Evolutionary conservation across 2,888 invertebrate species (phyloP).

Genomic region (Acronicta psi): DNA sequence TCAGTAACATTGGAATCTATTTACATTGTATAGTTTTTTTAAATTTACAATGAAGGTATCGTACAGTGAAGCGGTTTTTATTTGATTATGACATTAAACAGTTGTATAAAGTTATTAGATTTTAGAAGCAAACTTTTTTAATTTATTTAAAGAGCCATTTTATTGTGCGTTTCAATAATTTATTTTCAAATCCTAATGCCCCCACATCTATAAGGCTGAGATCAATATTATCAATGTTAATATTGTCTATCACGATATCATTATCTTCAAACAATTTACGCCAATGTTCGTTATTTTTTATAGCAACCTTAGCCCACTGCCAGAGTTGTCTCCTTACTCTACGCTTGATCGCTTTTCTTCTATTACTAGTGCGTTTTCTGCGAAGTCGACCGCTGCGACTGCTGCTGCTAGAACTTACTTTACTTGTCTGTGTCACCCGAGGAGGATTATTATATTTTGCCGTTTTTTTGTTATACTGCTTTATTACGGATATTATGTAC

Average conservation of each 20-base stretch:
- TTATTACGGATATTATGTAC: conserved; percentile 29
- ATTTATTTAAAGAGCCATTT: conserved; percentile 61
- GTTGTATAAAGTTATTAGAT: not conserved
- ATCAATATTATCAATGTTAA: conserved; percentile 61
- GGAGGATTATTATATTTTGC: conserved; percentile 11
- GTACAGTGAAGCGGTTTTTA: not conserved
- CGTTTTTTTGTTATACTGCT: conserved; percentile 24
- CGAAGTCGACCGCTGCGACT: not conserved
- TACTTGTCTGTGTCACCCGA: conserved; percentile 19
- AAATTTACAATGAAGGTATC: not conserved
- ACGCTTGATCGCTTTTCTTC: conserved; percentile 48
- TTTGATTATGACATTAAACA: not conserved
- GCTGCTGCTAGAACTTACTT: conserved; percentile 4
- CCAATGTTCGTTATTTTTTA: conserved; percentile 56
- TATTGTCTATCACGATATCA: conserved; percentile 58
- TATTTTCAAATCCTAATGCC: conserved; percentile 61
- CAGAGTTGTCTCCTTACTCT: conserved; percentile 58
- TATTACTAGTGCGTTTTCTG: conserved; percentile 9
- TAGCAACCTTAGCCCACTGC: conserved; percentile 56
- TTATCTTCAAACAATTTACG: conserved; percentile 54
- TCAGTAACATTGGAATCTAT: not conserved
- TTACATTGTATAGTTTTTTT: too few relatives aligned
- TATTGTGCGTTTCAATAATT: conserved; percentile 55
- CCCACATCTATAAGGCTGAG: conserved; percentile 59
- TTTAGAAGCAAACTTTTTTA: not conserved